phyloP scores from a whole-genome alignment of 1,140 invertebrate species.

The Halesus radiatus region DNA sequence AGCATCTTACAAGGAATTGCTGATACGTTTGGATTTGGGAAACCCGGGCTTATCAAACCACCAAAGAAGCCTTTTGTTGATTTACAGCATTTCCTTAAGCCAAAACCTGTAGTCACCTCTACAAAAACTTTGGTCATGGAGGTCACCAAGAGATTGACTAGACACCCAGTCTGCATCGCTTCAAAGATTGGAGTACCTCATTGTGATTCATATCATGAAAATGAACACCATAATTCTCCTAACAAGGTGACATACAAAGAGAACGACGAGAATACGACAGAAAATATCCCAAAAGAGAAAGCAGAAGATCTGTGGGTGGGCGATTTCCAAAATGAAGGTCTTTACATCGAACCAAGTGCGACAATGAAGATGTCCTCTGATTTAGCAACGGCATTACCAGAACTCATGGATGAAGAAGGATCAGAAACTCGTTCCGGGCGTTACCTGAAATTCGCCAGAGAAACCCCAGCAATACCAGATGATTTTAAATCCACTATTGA shows the following conservation, averaged over 20 bases:
- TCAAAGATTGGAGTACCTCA: background rate
- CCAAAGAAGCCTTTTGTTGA: constrained; percentile 6
- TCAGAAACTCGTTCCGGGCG: constrained; percentile 33
- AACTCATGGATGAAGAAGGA: constrained; percentile 12
- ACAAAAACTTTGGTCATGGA: constrained; percentile 46
- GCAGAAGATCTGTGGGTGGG: constrained; percentile 21
- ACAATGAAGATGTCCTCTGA: constrained; percentile 30
- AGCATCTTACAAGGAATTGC: constrained; percentile 12
- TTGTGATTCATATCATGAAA: background rate
- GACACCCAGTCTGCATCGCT: constrained; percentile 48
- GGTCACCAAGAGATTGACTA: constrained; percentile 43
- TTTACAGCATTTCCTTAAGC: background rate
- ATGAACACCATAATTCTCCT: background rate
- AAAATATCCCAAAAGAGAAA: background rate
- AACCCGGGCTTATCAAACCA: background rate
- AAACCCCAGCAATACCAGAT: constrained; percentile 32
- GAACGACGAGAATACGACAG: background rate
- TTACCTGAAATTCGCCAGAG: constrained; percentile 43
- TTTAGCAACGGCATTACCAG: background rate
- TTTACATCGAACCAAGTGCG: constrained; percentile 47
- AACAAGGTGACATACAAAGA: constrained; percentile 19
- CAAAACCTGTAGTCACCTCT: constrained; percentile 18
- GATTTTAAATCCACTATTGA: constrained; percentile 31
- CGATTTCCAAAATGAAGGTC: constrained; percentile 40
- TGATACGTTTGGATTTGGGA: background rate